Percentiles rank a stretch among this genome's conserved stretches.
These are phyloP conservation scores for Exaiptasia diaphana DNA, from an alignment of 64 coral and sea anemone genomes.

Conservation along the genomic window DNA sequence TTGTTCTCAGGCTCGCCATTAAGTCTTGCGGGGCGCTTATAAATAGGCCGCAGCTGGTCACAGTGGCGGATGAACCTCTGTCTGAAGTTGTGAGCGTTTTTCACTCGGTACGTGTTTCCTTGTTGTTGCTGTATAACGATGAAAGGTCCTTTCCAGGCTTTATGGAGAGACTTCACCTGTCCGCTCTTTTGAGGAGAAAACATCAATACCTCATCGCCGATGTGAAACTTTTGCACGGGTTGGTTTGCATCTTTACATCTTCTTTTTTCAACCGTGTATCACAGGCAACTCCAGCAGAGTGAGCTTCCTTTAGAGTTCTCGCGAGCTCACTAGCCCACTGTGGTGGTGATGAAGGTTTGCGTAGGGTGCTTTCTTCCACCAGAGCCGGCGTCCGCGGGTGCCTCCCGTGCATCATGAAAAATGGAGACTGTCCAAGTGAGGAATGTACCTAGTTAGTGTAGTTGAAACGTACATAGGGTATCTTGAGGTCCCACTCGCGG, in stretches of 20 bases:
- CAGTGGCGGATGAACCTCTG: conserved; percentile 1
- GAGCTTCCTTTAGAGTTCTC: conserved; percentile 20
- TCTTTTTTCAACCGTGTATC: conserved; percentile 1
- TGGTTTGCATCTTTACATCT: not conserved
- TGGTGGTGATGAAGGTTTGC: not conserved
- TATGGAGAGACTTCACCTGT: conserved; percentile 14
- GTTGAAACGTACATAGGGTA: conserved; percentile 33
- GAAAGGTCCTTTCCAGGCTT: conserved; percentile 36
- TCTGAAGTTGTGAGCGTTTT: conserved; percentile 27
- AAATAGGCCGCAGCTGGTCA: not conserved
- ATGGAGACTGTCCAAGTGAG: conserved; percentile 35
- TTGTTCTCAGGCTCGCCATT: not conserved
- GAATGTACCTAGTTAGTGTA: conserved; percentile 49
- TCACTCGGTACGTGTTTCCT: conserved; percentile 44
- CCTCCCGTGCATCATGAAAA: conserved; percentile 39
- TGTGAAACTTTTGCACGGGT: not conserved
- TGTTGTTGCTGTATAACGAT: conserved; percentile 6
- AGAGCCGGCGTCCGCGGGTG: conserved; percentile 21
- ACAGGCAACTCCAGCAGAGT: not conserved
- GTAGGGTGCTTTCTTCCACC: not conserved
- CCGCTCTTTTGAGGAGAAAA: conserved; percentile 27
- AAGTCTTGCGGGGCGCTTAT: not conserved
- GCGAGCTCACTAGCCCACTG: conserved; percentile 36
- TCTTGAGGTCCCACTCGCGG: conserved; percentile 38
- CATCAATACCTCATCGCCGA: conserved; percentile 9